phyloP scores from a whole-genome alignment of 2,888 invertebrate genomes.

The Encarsia formosa region DNA sequence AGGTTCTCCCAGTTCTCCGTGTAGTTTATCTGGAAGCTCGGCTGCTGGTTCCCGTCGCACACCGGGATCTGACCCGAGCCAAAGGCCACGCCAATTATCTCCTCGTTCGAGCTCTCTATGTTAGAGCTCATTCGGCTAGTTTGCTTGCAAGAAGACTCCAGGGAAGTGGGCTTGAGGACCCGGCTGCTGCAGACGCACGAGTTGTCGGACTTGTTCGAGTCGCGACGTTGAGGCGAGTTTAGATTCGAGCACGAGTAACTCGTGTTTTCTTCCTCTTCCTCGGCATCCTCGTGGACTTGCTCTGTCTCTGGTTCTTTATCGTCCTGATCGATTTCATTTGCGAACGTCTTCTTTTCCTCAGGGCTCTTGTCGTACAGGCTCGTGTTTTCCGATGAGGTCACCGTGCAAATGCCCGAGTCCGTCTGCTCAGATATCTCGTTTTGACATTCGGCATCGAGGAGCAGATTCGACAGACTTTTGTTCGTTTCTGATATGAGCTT shows the following conservation, averaged over 20 bases:
- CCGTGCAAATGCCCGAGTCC: constrained; percentile 69
- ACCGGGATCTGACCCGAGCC: constrained; percentile 46
- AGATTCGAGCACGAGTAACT: constrained; percentile 47
- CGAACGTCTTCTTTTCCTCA: constrained; percentile 46
- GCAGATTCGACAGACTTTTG: constrained; percentile 48
- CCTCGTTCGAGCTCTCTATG: constrained; percentile 46
- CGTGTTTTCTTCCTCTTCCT: constrained; percentile 41
- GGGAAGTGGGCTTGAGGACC: constrained; percentile 13
- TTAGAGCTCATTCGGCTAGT: constrained; percentile 40
- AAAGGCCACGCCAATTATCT: constrained; percentile 47
- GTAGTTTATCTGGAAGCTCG: constrained; percentile 46
- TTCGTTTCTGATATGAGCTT: constrained; percentile 50
- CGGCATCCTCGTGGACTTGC: constrained; percentile 37
- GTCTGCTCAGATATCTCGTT: constrained; percentile 61
- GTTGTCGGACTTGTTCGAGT: constrained; percentile 36
- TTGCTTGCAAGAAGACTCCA: constrained; percentile 4
- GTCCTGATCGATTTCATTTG: constrained; percentile 37
- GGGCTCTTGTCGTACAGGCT: constrained; percentile 55
- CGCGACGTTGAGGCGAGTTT: constrained; percentile 41
- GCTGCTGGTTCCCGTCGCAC: constrained; percentile 43
- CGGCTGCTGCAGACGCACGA: constrained; percentile 44
- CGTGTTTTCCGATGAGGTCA: constrained; percentile 59
- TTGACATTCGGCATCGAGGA: constrained; percentile 55
- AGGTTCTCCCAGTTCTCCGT: constrained; percentile 50
- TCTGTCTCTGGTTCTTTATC: constrained; percentile 31